A percentile compares a stretch with the other conserved stretches of the same genome.
Evolutionary conservation across 2,888 invertebrate genomes (phyloP).

Genomic region (Drosophila basisetae): DNA sequence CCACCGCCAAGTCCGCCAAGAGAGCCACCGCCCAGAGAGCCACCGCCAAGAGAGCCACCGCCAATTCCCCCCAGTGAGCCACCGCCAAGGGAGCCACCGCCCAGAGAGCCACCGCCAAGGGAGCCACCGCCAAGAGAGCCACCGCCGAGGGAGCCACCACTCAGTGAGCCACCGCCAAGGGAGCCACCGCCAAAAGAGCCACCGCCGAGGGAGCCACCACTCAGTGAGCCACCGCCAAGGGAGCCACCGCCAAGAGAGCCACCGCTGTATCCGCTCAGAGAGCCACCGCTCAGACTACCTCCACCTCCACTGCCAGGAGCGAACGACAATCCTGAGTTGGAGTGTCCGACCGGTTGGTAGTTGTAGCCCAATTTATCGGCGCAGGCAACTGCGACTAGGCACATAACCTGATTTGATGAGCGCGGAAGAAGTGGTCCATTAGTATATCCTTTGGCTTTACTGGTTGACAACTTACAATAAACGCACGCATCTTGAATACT

Average conservation of each 20-base stretch:
- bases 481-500: constrained; percentile 71
- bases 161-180: constrained; percentile 27
- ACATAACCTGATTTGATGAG: constrained; percentile 63
- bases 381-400: constrained; percentile 75
- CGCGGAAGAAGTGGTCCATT: constrained; percentile 30
- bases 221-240: not conserved
- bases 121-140: not conserved
- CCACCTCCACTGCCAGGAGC: constrained; percentile 59
- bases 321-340: constrained; percentile 72
- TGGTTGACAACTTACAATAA: constrained; percentile 63
- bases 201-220: constrained; percentile 6
- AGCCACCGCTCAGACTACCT: constrained; percentile 20
- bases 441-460: constrained; percentile 29
- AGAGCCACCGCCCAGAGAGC: constrained; percentile 19
- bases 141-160: constrained; percentile 8
- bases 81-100: constrained; percentile 6
- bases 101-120: constrained; percentile 16
- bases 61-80: constrained; percentile 13
- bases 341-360: constrained; percentile 78
- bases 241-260: constrained; percentile 1
- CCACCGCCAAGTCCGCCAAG: constrained; percentile 25
- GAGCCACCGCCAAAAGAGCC: constrained; percentile 3
- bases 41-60: constrained; percentile 20
- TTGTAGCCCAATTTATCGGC: constrained; percentile 82
- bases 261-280: constrained; percentile 16